Evolutionary conservation across 2,113 vertebrate species (phyloP), one percentile per base, ranked within the genome.

Genomic region (Embiotoca jacksoni): DNA sequence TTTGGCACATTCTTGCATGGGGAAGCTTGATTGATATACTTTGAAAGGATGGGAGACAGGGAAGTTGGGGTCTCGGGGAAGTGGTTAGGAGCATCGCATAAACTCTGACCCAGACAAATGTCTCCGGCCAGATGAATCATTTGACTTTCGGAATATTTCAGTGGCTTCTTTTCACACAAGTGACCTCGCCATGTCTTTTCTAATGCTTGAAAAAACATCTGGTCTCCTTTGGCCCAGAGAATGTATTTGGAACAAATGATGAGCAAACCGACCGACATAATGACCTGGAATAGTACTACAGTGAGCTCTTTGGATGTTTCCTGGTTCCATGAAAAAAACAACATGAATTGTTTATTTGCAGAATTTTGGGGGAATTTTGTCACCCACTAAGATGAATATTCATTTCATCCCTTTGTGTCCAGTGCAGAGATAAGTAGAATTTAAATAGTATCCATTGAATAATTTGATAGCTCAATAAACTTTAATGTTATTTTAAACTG

Each of bases 21-120:
- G 41, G 82, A 91, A 85, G 81, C 88, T 92, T 94, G 93, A 94
- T 94, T 89, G 91, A 94, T 94, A 92, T 80, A 85, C 75, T 81
- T 92, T 83, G 86, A 75, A 68, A 85, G 85, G 81, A 75, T 39
- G 74, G 85, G 83, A 89, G 93, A 94, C 92, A 90, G 91, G 88
- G 52, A 89, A 92, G 90, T 92, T 92, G 86, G 86, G 62, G 74
- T 81, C 78, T 79, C 84, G 83, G 90, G 75, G 90, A 89, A 91
- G 87, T 91, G 88, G 94, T 94, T 90, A 88, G 90, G 86, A 81
- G 81, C 86, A 74, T 91, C 76, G 50, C 81, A 86, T 85, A 91
- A 92, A 91, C 86, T 72, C 75, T 91, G 93, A 93, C 92, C 90
- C 88, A 93, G 93, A 94, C 92, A 92, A 91, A 94, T 91, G 82